These are phyloP conservation scores for Mormyrus iriodes DNA, from an alignment of 2,113 vertebrate genomes.

Conservation along the genomic window DNA sequence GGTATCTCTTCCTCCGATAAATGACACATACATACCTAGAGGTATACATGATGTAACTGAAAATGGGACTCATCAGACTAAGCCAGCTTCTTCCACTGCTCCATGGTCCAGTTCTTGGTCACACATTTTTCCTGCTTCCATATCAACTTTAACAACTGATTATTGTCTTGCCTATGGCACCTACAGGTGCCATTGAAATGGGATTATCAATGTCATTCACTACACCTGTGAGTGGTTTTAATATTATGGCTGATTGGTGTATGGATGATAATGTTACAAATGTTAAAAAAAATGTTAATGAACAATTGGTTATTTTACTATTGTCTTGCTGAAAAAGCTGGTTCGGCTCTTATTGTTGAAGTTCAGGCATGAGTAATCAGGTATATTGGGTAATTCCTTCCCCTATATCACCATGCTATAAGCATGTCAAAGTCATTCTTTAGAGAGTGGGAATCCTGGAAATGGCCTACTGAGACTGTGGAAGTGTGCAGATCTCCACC, in stretches of 20 bases:
- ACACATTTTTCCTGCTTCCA: not conserved
- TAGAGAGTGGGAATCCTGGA: not conserved
- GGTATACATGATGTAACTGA: no score
- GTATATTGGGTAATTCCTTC: no score
- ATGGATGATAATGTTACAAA: not conserved
- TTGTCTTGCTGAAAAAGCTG: not conserved
- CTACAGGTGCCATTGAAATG: not conserved
- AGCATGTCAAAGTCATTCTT: not conserved
- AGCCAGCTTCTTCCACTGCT: no score
- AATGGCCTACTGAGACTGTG: not conserved
- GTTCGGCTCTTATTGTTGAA: not conserved
- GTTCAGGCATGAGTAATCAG: not conserved
- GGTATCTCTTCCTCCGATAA: no score
- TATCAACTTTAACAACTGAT: not conserved
- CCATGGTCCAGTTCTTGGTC: no score
- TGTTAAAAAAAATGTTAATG: not conserved
- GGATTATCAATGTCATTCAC: not conserved
- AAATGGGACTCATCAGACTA: no score
- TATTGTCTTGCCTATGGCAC: not conserved
- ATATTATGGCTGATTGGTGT: not conserved
- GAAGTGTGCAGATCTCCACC: not conserved
- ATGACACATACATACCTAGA: no score
- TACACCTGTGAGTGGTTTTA: not conserved
- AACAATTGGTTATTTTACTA: not conserved
- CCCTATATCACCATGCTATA: not conserved